Percentiles rank a stretch among this genome's conserved stretches.
Evolutionary conservation across 2,797 vertebrate species (phyloP).

Genomic region (Hydrocynus forskahlii): DNA sequence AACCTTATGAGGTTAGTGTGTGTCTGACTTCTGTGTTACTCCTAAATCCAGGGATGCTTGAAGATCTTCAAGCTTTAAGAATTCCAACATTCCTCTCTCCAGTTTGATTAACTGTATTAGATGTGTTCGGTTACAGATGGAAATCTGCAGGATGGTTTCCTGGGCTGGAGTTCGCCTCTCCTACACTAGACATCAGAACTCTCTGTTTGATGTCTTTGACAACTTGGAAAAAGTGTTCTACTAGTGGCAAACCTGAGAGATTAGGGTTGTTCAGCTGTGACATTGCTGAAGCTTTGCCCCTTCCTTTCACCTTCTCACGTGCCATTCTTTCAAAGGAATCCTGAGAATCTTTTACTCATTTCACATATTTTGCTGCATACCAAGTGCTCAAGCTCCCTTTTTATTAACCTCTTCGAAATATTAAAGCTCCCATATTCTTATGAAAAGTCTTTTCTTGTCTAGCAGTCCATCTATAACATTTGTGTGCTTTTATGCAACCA

Average conservation of each 20-base stretch:
- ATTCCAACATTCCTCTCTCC: background rate
- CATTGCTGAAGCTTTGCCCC: background rate
- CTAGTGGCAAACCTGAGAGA: background rate
- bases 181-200: background rate
- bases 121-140: background rate
- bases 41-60: background rate
- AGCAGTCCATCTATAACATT: no score
- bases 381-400: background rate
- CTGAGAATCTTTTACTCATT: background rate
- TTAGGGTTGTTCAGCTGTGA: background rate
- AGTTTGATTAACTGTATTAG: background rate
- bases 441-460: no score
- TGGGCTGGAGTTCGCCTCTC: background rate
- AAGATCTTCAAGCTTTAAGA: background rate
- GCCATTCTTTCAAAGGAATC: background rate
- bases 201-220: background rate
- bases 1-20: constrained; percentile 85
- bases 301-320: background rate
- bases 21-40: background rate
- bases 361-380: background rate
- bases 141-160: background rate
- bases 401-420: background rate
- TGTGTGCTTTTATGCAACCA: no score
- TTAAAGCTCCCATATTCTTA: no score
- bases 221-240: background rate